A percentile compares a stretch with the other conserved stretches of the same genome.
Evolutionary conservation across 1,140 invertebrate species (phyloP).

Genomic region (Globodera ellingtonae): DNA sequence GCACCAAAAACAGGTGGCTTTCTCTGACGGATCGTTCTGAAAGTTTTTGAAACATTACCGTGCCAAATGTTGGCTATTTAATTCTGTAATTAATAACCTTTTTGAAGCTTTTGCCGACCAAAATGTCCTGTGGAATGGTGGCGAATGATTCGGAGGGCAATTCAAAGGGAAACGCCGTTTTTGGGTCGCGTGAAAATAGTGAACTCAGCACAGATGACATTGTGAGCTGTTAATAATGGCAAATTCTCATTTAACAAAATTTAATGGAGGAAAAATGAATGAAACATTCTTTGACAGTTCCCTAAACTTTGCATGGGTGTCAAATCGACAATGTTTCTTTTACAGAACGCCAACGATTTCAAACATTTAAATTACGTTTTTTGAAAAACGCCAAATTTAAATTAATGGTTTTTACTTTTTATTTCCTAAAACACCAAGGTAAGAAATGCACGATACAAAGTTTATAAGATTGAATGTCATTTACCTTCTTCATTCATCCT

Average conservation of each 20-base stretch:
- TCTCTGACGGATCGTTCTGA: constrained; percentile 60
- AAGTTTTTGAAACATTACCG: constrained; percentile 18
- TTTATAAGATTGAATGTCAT: too few relatives aligned
- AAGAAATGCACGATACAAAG: too few relatives aligned
- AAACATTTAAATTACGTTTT: too few relatives aligned
- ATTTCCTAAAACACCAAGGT: too few relatives aligned
- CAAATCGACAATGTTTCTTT: too few relatives aligned
- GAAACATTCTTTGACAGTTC: too few relatives aligned
- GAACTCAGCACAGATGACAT: constrained; percentile 60
- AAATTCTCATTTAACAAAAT: neutral
- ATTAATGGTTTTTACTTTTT: too few relatives aligned
- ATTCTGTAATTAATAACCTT: constrained; percentile 52
- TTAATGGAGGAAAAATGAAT: too few relatives aligned
- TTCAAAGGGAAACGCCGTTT: constrained; percentile 57
- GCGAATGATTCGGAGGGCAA: constrained; percentile 52
- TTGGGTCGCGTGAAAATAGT: constrained; percentile 61
- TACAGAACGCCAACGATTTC: too few relatives aligned
- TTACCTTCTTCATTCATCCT: too few relatives aligned
- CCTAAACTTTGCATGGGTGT: too few relatives aligned
- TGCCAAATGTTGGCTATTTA: constrained; percentile 11
- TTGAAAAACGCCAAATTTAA: too few relatives aligned
- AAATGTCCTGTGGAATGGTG: constrained; percentile 38
- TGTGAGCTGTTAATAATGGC: neutral
- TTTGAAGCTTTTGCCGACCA: constrained; percentile 59
- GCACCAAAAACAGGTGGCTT: constrained; percentile 63